Evolutionary conservation across 35 echinoderm and acorn worm species (phyloP).

Genomic region (Heliocidaris erythrogramma): DNA sequence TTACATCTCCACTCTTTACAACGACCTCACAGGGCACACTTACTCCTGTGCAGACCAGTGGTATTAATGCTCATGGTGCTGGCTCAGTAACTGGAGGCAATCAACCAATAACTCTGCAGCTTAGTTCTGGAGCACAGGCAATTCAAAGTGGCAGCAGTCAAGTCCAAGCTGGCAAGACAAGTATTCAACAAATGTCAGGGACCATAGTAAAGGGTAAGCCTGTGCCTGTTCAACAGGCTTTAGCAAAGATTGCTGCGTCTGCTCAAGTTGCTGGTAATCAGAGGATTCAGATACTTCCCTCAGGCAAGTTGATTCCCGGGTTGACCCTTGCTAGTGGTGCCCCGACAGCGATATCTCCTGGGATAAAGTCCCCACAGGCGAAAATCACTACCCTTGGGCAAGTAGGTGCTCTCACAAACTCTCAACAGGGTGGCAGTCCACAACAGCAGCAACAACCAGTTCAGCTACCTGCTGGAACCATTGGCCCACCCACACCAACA

Average conservation of each 20-base stretch:
- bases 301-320: slow-evolving; percentile 12
- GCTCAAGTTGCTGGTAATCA: slow-evolving; percentile 7
- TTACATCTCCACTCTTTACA: slow-evolving; percentile 25
- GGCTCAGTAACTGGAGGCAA: neutral
- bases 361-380: slow-evolving; percentile 30
- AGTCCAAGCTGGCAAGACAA: neutral
- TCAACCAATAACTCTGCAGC: slow-evolving; percentile 37
- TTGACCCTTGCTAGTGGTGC: neutral
- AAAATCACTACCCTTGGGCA: slow-evolving; percentile 64
- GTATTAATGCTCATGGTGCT: neutral
- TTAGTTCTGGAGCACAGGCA: neutral
- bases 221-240: slow-evolving; percentile 30
- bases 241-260: slow-evolving; percentile 33
- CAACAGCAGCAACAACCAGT: slow-evolving; percentile 24
- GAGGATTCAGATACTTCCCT: slow-evolving; percentile 41
- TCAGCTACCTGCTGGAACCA: neutral
- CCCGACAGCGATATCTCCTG: slow-evolving; percentile 16
- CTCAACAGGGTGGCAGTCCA: slow-evolving; percentile 1
- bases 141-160: neutral
- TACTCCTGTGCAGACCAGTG: slow-evolving; percentile 30
- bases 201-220: neutral
- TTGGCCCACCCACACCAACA: slow-evolving; percentile 25
- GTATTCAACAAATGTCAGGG: slow-evolving; percentile 15
- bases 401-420: slow-evolving; percentile 61
- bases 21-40: slow-evolving; percentile 30